Evolutionary conservation across 2,113 vertebrate genomes (phyloP), one percentile per base, ranked within the genome.

Genomic region (Siniperca chuatsi): DNA sequence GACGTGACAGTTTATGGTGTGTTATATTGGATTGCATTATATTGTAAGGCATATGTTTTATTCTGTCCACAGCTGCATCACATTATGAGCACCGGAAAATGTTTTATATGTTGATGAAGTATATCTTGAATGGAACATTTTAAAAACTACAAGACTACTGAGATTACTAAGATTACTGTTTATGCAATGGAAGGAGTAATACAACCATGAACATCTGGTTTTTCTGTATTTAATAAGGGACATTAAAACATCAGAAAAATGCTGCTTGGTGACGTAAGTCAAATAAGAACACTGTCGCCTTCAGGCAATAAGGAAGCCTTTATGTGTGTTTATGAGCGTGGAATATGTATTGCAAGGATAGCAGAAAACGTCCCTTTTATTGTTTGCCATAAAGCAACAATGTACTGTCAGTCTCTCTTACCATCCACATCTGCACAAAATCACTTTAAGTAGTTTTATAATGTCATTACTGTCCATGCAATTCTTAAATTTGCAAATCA

Each of bases 181-280:
- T 69, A 77, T 80, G 62, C 35, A 48, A 6, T 12, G 9, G 35
- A 42, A n/a, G 23, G 75, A 77, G 73, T 76, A 62, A 83, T 40
- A 81, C 6, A 16, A 18, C 46, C 50, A 1, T 72, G 52, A 71
- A 78, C 65, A 57, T 79, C 74, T 78, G 73, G 66, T 66, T 66
- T 70, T 52, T n/a, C 35, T 77, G 11, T 81, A 55, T 84, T 79
- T 75, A 66, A 78, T 75, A 90, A 85, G 78, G 69, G 46, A 62
- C 44, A 67, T 74, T 67, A 81, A 86, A 89, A 64, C 33, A 68
- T 37, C 18, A 8, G 7, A 15, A 75, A 75, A 81, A 65, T 55
- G 55, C 35, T 61, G 55, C 68, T 67, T 4, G 1, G 29, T 62
- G 61, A 72, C 18, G n/a, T 33, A 55, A 74, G 8, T 23, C 44